Evolutionary conservation across 2,888 invertebrate species (phyloP), one percentile per base, ranked within the genome.

Genomic region (Rhaphigaster nebulosa): DNA sequence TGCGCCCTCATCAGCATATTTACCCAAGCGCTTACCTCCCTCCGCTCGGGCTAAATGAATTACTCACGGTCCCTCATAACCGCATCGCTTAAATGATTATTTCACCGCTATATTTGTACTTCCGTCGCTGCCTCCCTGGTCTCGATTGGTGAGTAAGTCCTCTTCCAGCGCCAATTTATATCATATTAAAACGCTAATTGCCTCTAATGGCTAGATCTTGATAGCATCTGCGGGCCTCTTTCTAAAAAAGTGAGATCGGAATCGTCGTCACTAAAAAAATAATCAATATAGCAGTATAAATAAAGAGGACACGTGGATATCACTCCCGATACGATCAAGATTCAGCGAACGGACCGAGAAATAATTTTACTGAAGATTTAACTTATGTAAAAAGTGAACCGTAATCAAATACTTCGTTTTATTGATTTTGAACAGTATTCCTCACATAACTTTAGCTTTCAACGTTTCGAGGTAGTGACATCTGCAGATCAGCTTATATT

Each of bases 71-170:
- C 84, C 84, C 84, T 84, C 45, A 84, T 84, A 84, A 84, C 84
- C 45, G 84, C 84, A 84, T 84, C 84, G 84, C 84, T 84, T 84
- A 84, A 84, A 84, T 84, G 84, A 84, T 84, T 84, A 84, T 84
- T 84, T 84, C 84, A 84, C 84, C 84, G 84, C 84, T 84, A 84
- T 84, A 84, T 84, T 84, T 84, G 84, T 84, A 84, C 84, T 84
- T 84, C 84, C 84, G 84, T 41, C 45, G 12, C 70, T 38, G 29
- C 29, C 38, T 76, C 34, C 70, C 70, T 38, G 20, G 8, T 20
- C 70, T 76, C 45, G 12, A 41, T 84, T n/a, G 20, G 26, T 84
- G 45, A 80, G n/a, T 50, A 45, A 84, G 84, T 84, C 84, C 45
- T 76, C 34, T 20, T 2, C 38, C 34, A 23, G 20, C 70, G 70